Base-by-base conservation (phyloP, 2,888 invertebrate genomes). In the Agriopis marginaria region DNA sequence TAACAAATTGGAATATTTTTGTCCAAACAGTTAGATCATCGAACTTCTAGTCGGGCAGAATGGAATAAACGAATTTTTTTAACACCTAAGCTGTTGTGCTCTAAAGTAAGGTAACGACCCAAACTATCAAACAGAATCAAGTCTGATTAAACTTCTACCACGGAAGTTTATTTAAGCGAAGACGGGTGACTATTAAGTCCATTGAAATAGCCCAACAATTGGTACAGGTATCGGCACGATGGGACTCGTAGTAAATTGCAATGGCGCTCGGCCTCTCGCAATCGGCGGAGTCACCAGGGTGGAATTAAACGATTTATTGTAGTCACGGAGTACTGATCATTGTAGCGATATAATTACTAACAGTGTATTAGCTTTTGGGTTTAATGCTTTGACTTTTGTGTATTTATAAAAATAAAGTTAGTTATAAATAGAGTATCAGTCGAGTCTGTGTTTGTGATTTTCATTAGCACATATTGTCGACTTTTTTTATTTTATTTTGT, bases 231-330 rank as follows among this genome's bases (percentile, higher is more conserved):
- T 83, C 82, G 82, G 78, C 74, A 75, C 77, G 72, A 73, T 76
- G 71, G 78, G 79, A 82, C 75, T 73, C 78, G 81, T 82, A 86
- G 88, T 91, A 91, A 90, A 89, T 90, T 88, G 86, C 87, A 85
- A 87, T 86, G 85, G 86, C 85, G 82, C 85, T 87, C 84, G 86
- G 86, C 87, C 88, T 88, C 83, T 90, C 85, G 87, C 89, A 89
- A 90, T 91, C 89, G 90, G 84, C 79, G 83, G 84, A 91, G 85
- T 89, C 92, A 90, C 88, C 82, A 83, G 88, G 86, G 87, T 88
- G 89, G 91, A 92, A 92, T 92, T 90, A 92, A 92, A 89, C 91
- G 91, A 92, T 92, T 90, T 92, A 92, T 92, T 86, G 91, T 85
- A 87, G 88, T 89, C 89, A 90, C 87, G 88, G 86, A 86, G 81